These are phyloP conservation scores for Myiozetetes cayanensis DNA, from an alignment of 2,113 vertebrate species.

Conservation along the genomic window DNA sequence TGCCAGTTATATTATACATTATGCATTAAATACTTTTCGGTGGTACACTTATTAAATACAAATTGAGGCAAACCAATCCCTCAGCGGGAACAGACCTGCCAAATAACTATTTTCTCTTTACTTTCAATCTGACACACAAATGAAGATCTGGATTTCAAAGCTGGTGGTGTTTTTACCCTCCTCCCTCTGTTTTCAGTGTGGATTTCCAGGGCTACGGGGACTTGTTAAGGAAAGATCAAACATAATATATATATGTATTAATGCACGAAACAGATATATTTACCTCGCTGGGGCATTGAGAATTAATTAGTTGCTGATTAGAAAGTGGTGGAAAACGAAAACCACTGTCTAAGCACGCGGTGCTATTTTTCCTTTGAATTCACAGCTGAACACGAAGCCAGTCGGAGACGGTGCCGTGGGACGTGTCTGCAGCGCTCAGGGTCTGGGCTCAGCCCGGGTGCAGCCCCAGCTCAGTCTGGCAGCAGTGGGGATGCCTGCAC, in stretches of 20 bases:
- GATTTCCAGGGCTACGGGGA: conserved; percentile 62
- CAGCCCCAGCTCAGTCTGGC: neutral
- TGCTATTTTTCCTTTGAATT: neutral
- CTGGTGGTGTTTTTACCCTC: neutral
- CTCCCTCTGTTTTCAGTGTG: neutral
- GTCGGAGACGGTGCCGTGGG: rapidly evolving
- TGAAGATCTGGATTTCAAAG: conserved; percentile 66
- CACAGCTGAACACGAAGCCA: neutral
- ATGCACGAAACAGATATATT: conserved; percentile 69
- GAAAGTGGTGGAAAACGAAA: conserved; percentile 41
- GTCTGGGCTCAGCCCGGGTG: neutral
- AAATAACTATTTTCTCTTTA: conserved; percentile 55
- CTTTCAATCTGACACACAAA: conserved; percentile 44
- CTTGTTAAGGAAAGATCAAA: conserved; percentile 74
- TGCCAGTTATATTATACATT: conserved; percentile 50
- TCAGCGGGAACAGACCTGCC: conserved; percentile 39
- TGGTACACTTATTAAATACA: conserved; percentile 59
- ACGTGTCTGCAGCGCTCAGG: rapidly evolving
- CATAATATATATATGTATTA: conserved; percentile 61
- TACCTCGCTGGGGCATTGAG: conserved; percentile 66
- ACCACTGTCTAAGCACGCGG: neutral
- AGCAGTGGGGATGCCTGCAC: neutral
- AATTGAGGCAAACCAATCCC: conserved; percentile 53
- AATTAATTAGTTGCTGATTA: conserved; percentile 65
- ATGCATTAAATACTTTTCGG: conserved; percentile 57